Evolutionary conservation across 2,888 invertebrate species (phyloP), one percentile per base, ranked within the genome.

Genomic region (Pachliopta kotzebuea): DNA sequence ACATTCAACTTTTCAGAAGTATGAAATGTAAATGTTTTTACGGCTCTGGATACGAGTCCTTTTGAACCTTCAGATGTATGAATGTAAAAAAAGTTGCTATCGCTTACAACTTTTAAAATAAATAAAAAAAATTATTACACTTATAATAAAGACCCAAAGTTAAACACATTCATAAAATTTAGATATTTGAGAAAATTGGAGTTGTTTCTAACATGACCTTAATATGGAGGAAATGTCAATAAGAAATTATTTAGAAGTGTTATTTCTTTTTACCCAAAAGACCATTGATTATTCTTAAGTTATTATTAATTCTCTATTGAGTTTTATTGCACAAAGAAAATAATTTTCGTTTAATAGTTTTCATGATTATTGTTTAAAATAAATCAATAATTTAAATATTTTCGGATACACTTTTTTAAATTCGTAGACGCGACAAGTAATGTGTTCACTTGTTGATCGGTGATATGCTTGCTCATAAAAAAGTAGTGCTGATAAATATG

Each of bases 211-310:
- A 59, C 49, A 37, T 55, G 14, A 9, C 9, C 37, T 1, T 7
- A 52, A 45, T 21, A 29, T 58, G 59, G 59, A 58, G 55, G 59
- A 59, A 63, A 59, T 9, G 55, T 20, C 26, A 55, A 29, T 17
- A 1, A 58, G 54, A 58, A 49, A 50, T 59, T 55, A 20, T 4
- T 18, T 49, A n/a, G 0, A 17, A 14, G 23, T n/a, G 18, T 52
- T 7, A 26, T 31, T 42, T 52, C 56, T 6, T 17, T 62, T n/a
- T 20, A 57, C 54, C 54, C 54, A 54, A 23, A 29, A 58, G 11
- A 14, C 11, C 14, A 37, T 14, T 37, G 37, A 0, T 37, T 3
- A 1, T 37, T 37, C 11, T 37, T 14, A 37, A 37, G 14, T 37
- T 37, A 3, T 37, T 14, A 37, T 14, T 2, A 37, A 37, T 2